phyloP scores from a whole-genome alignment of 2,113 vertebrate species.

The Xiphophorus couchianus region DNA sequence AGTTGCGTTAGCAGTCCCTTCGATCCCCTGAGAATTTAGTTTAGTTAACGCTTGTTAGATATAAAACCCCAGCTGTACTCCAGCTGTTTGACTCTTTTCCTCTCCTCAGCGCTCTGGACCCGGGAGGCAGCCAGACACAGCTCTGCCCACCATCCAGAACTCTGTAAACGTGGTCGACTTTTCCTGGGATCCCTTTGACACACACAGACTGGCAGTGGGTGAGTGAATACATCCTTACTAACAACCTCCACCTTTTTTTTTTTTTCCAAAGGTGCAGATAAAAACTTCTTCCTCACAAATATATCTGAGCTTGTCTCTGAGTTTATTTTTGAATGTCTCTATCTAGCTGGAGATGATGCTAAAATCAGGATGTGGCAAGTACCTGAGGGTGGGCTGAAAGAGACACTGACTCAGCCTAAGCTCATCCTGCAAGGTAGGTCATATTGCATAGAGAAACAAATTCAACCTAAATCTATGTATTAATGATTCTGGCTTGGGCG shows the following conservation, averaged over 20 bases:
- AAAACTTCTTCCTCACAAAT: background rate
- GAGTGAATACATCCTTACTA: slow-evolving; percentile 38
- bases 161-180: slow-evolving; percentile 85
- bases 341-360: slow-evolving; percentile 90
- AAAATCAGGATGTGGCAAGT: slow-evolving; percentile 92
- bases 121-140: slow-evolving; percentile 84
- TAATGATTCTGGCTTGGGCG: too few species aligned
- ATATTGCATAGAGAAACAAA: background rate
- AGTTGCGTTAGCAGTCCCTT: background rate
- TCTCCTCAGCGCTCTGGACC: slow-evolving; percentile 85
- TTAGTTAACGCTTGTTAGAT: background rate
- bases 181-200: slow-evolving; percentile 92
- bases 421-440: slow-evolving; percentile 85
- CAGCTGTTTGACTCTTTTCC: background rate
- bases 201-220: slow-evolving; percentile 87
- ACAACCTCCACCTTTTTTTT: background rate
- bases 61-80: background rate
- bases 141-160: slow-evolving; percentile 91
- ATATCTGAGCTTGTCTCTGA: background rate
- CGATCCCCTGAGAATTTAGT: background rate
- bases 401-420: slow-evolving; percentile 84
- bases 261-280: too few species aligned
- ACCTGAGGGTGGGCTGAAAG: slow-evolving; percentile 83
- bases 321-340: background rate
- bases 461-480: background rate